phyloP scores from a whole-genome alignment of 1,140 invertebrate species.

The Lepeophtheirus salmonis region DNA sequence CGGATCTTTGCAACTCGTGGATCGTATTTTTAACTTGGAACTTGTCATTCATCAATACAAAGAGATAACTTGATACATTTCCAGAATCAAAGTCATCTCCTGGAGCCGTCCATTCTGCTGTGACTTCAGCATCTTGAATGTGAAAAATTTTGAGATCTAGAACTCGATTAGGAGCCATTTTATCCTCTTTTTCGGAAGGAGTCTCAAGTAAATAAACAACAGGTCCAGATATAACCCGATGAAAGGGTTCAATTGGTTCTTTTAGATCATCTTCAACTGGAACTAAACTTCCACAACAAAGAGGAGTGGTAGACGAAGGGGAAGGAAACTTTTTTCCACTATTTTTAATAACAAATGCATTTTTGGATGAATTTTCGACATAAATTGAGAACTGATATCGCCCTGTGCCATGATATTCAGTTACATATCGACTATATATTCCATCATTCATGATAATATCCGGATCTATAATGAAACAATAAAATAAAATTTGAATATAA shows the following conservation, averaged over 20 bases:
- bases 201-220: conserved; percentile 12
- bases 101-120: conserved; percentile 25
- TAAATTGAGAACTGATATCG: conserved; percentile 7
- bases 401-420: conserved; percentile 24
- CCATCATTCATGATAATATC: conserved; percentile 44
- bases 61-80: conserved; percentile 17
- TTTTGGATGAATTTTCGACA: background rate
- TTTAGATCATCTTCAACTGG: conserved; percentile 19
- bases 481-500: too few relatives aligned
- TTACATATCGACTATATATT: conserved; percentile 42
- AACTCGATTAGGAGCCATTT: conserved; percentile 26
- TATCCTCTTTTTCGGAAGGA: conserved; percentile 20
- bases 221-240: conserved; percentile 10
- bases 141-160: conserved; percentile 24
- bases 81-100: conserved; percentile 26
- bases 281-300: conserved; percentile 22
- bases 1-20: background rate
- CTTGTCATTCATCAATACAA: conserved; percentile 7
- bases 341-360: conserved; percentile 3
- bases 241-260: conserved; percentile 21
- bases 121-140: conserved; percentile 23
- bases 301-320: background rate
- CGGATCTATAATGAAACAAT: conserved; percentile 29
- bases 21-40: background rate
- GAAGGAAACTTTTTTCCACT: background rate